Evolutionary conservation across 2,113 vertebrate genomes (phyloP).

Genomic region (Rhadina sibilatrix): DNA sequence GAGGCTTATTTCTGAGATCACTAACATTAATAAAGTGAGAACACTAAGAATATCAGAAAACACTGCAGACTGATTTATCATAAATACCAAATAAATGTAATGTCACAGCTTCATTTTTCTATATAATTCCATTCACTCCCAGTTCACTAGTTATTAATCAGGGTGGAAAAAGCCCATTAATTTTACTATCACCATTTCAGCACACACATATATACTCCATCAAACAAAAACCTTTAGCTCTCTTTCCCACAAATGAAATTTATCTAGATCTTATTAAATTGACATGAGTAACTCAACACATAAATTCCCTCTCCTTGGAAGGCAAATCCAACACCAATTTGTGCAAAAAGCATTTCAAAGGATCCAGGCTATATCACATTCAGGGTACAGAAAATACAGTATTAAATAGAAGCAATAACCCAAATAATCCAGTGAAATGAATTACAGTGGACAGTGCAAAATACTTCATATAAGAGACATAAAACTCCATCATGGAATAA

Average conservation of each 20-base stretch:
- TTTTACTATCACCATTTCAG: not conserved
- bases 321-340: not conserved
- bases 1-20: not conserved
- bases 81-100: not conserved
- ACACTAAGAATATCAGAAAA: not conserved
- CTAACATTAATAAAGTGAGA: not conserved
- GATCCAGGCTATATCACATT: not conserved
- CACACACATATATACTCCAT: not conserved
- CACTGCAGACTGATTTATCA: not conserved
- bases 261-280: not conserved
- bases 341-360: not conserved
- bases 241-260: not conserved
- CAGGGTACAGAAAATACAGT: not conserved
- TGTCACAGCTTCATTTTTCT: not conserved
- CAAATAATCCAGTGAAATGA: not conserved
- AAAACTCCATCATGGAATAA: not conserved
- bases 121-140: not conserved
- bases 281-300: not conserved
- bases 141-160: not conserved
- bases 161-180: not conserved
- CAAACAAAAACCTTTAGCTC: not conserved
- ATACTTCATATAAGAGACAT: not conserved
- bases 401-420: not conserved
- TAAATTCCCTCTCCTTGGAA: not conserved
- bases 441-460: not conserved